A percentile compares a stretch with the other conserved stretches of the same genome.
phyloP scores from a whole-genome alignment of 2,888 invertebrate genomes.

The Lasioglossum oenotherae region DNA sequence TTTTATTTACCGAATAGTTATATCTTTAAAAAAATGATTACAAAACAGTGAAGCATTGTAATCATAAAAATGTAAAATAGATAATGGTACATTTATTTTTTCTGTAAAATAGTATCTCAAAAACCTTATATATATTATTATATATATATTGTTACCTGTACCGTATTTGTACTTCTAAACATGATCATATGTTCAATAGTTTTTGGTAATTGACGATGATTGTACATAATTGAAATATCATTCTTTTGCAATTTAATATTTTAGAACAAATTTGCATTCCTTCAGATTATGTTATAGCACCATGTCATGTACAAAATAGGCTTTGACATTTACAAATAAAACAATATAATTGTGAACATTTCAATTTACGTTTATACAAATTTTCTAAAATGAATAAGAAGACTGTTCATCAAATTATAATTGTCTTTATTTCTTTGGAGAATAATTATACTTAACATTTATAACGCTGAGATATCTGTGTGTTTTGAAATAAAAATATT shows the following conservation, averaged over 20 bases:
- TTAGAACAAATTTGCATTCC: constrained; percentile 65
- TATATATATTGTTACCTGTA: constrained; percentile 23
- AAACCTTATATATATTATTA: constrained; percentile 33
- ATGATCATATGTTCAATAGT: constrained; percentile 49
- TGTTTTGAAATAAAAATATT: constrained; percentile 26
- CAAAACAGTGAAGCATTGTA: constrained; percentile 21
- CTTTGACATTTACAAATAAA: constrained; percentile 63
- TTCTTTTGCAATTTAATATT: constrained; percentile 47
- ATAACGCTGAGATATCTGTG: constrained; percentile 8
- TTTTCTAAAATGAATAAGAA: constrained; percentile 25
- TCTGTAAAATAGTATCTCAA: constrained; percentile 48
- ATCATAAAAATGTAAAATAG: constrained; percentile 37
- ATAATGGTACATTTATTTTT: constrained; percentile 50
- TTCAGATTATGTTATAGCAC: constrained; percentile 68
- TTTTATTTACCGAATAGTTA: constrained; percentile 29
- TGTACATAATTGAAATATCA: constrained; percentile 63
- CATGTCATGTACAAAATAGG: constrained; percentile 70
- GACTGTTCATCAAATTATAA: constrained; percentile 19
- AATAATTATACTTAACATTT: constrained; percentile 38
- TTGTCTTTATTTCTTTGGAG: constrained; percentile 30
- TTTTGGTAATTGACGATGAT: constrained; percentile 49
- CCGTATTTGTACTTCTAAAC: constrained; percentile 33
- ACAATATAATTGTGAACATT: constrained; percentile 40
- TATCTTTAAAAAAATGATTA: constrained; percentile 10
- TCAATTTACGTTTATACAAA: constrained; percentile 24